Percentiles rank a stretch among this genome's conserved stretches.
Conservation (phyloP, 2,888 invertebrate genomes). For the Anagyrus pseudococci region DNA sequence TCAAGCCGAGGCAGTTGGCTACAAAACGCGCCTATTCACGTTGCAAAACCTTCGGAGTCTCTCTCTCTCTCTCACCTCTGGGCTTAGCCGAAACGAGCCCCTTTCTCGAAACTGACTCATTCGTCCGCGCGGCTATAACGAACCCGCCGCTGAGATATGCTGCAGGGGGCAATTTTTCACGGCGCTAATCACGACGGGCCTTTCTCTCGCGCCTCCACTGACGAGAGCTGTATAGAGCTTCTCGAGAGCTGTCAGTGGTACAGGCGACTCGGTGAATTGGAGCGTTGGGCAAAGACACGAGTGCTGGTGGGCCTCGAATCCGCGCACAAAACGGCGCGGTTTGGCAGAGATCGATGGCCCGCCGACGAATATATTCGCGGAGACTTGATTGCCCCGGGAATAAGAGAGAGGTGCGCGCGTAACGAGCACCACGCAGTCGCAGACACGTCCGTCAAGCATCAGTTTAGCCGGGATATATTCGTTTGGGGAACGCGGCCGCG, state of each 20-base stretch:
- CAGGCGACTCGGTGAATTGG: background rate
- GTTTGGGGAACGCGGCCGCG: conserved; percentile 42
- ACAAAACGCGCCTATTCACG: no score
- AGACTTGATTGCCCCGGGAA: conserved; percentile 59
- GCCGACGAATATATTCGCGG: conserved; percentile 56
- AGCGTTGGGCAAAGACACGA: no score
- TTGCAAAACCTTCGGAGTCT: no score
- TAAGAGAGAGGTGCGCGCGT: conserved; percentile 43
- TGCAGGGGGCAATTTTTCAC: conserved; percentile 31
- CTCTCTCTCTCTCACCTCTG: no score
- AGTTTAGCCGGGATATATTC: conserved; percentile 45
- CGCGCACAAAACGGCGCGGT: background rate
- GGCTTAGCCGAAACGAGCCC: no score
- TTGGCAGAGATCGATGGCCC: conserved; percentile 49
- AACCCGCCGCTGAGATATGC: no score
- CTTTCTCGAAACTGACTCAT: no score
- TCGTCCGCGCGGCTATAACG: no score
- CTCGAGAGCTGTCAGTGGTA: background rate
- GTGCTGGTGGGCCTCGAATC: no score
- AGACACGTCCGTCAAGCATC: conserved; percentile 59
- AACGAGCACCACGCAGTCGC: conserved; percentile 60
- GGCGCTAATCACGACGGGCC: conserved; percentile 19
- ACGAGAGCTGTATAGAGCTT: no score
- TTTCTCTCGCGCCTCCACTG: no score
- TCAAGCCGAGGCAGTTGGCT: no score